Conservation (phyloP, 2,797 vertebrate species). For the Chloroceryle amazona region DNA sequence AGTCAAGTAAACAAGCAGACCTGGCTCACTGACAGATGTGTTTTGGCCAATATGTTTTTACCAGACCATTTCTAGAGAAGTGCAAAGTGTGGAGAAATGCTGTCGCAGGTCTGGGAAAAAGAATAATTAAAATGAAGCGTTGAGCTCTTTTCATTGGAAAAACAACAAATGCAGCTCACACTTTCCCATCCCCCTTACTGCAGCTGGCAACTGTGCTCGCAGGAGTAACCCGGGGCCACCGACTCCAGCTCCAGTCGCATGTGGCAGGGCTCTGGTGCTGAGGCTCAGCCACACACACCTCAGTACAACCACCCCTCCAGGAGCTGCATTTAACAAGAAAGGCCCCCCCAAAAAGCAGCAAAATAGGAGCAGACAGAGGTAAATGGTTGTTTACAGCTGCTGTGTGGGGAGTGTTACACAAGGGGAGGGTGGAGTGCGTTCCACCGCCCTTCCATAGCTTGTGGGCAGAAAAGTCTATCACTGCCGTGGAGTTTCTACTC, state of each 20-base stretch:
- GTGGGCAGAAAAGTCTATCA: conserved; percentile 38
- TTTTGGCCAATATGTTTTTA: neutral
- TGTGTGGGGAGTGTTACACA: conserved; percentile 19
- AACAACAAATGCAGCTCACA: conserved; percentile 42
- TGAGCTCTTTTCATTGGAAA: conserved; percentile 37
- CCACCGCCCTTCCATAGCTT: neutral
- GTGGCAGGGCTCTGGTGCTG: neutral
- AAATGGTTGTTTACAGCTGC: conserved; percentile 70
- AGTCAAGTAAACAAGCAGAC: neutral
- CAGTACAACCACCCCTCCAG: neutral
- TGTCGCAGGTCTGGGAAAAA: neutral
- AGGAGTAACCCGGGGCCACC: neutral
- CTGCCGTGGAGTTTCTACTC: neutral
- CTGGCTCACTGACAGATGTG: neutral
- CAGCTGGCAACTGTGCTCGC: neutral
- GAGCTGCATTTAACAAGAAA: neutral
- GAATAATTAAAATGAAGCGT: conserved; percentile 38
- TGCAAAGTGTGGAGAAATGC: neutral
- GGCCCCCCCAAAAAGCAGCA: neutral
- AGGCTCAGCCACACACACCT: neutral
- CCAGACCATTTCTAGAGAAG: conserved; percentile 27
- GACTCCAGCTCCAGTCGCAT: fast-evolving
- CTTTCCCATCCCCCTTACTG: conserved; percentile 8
- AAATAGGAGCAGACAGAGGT: conserved; percentile 1
- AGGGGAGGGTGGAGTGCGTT: conserved; percentile 21